Conservation (phyloP, 2,888 invertebrate species). For the Pollenia labialis region DNA sequence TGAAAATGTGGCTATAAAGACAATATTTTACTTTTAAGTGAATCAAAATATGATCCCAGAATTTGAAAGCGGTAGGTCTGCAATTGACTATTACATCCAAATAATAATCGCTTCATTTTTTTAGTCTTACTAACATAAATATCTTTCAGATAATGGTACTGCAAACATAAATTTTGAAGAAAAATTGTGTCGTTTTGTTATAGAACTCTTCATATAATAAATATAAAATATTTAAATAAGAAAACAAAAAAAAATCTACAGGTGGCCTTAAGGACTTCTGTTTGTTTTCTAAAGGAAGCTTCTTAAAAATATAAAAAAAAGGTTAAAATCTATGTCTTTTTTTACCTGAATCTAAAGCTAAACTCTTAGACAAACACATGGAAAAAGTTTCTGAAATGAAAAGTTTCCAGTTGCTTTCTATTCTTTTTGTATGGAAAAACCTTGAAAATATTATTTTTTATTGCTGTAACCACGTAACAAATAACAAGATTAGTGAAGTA, state of each 20-base stretch:
- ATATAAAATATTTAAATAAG: not conserved
- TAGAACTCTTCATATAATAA: not conserved
- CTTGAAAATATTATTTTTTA: slow-evolving; percentile 43
- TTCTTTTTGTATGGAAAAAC: slow-evolving; percentile 11
- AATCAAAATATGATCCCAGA: too few relatives aligned
- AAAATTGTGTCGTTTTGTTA: too few relatives aligned
- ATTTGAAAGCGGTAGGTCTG: too few relatives aligned
- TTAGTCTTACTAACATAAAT: too few relatives aligned
- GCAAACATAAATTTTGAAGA: too few relatives aligned
- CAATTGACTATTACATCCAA: too few relatives aligned
- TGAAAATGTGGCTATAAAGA: too few relatives aligned
- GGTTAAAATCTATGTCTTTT: slow-evolving; percentile 36
- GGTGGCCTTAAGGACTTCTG: slow-evolving; percentile 53
- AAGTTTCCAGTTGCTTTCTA: not conserved
- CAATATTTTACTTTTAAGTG: too few relatives aligned
- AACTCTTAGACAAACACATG: slow-evolving; percentile 52
- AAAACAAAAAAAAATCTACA: slow-evolving; percentile 38
- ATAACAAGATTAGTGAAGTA: slow-evolving; percentile 69
- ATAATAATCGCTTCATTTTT: too few relatives aligned
- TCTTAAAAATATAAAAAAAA: slow-evolving; percentile 40
- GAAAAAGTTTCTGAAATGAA: slow-evolving; percentile 41
- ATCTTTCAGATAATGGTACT: too few relatives aligned
- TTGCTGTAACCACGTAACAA: slow-evolving; percentile 61
- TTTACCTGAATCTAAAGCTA: slow-evolving; percentile 13
- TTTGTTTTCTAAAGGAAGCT: slow-evolving; percentile 29